Conservation (phyloP, 2,888 invertebrate species). For the Leptopilina drosophilae region DNA sequence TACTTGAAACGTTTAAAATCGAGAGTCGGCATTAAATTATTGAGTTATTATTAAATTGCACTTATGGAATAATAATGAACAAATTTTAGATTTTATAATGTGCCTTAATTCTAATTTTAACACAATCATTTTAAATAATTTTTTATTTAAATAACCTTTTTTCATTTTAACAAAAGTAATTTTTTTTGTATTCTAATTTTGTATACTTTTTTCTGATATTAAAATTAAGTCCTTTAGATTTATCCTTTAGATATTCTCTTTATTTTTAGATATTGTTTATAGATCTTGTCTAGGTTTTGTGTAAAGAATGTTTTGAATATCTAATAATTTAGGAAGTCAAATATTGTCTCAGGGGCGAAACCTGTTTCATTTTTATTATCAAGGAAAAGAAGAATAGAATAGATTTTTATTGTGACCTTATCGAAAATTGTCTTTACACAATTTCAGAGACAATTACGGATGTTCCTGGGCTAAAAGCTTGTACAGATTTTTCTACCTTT, state of each 20-base stretch:
- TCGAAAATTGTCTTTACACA: background rate
- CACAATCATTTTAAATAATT: too few relatives aligned
- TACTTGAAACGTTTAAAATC: background rate
- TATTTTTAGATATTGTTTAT: too few relatives aligned
- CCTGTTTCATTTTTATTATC: background rate
- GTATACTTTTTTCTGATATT: too few relatives aligned
- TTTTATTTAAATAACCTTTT: too few relatives aligned
- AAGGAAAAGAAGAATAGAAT: background rate
- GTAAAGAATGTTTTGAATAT: too few relatives aligned
- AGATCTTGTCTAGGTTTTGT: too few relatives aligned
- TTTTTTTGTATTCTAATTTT: too few relatives aligned
- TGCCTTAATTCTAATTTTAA: too few relatives aligned
- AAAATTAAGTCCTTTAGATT: too few relatives aligned
- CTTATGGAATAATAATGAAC: background rate
- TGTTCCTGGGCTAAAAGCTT: background rate
- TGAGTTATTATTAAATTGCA: conserved; percentile 13
- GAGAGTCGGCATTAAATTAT: conserved; percentile 8
- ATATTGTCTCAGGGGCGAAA: background rate
- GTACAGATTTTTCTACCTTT: conserved; percentile 18
- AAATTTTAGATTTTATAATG: background rate
- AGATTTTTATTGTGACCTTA: background rate
- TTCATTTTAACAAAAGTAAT: too few relatives aligned
- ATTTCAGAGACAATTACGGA: conserved; percentile 1
- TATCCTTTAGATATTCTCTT: too few relatives aligned
- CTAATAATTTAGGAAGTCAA: background rate